Base-by-base conservation (phyloP, 2,113 vertebrate species). In the Hippolais icterina region DNA sequence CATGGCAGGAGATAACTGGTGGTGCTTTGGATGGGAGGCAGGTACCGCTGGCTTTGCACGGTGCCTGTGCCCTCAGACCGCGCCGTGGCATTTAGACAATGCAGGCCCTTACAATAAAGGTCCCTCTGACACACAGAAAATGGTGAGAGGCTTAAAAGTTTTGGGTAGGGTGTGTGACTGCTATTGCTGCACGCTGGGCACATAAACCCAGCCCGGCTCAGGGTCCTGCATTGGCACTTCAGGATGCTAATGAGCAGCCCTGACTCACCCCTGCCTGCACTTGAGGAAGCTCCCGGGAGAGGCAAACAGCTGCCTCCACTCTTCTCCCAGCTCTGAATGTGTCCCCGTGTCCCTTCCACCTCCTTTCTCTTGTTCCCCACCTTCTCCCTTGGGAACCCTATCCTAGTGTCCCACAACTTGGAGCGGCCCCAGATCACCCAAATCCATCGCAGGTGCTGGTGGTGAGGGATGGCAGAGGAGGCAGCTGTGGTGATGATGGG, bases 221-320 rank as follows among this genome's bases (percentile, higher is more conserved):
- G 66, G 65, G 83, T 93, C 93, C 83, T 70, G 54, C 52, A 37
- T 63, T 0, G 2, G 39, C 65, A 25, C 12, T 75, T 64, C 72
- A 35, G 0, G 0, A 15, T 41, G 37, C 17, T 89, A 77, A 90
- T 64, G 70, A 91, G 44, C 64, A 75, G 56, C 44, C 47, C 72
- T 91, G 91, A 87, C 64, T 95, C 93, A 95, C 12, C 42, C 20
- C 18, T 93, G 70, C 46, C 72, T 66, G 21, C 64, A 78, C 41
- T 64, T 15, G 2, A 93, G 76, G 72, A 94, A 83, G 72, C 29
- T 79, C 59, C 31, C 80, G 74, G 44, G 35, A 87, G 47, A 89
- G 69, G 47, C 39, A 81, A 59, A 94, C 42, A 89, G 12, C 60
- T 77, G 75, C 27, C 47, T 80, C 41, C 5, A 28, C 76, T 68